Percentiles rank a stretch among this genome's conserved stretches.
phyloP scores from a whole-genome alignment of 2,888 invertebrate genomes.

The Punctoribates punctum region DNA sequence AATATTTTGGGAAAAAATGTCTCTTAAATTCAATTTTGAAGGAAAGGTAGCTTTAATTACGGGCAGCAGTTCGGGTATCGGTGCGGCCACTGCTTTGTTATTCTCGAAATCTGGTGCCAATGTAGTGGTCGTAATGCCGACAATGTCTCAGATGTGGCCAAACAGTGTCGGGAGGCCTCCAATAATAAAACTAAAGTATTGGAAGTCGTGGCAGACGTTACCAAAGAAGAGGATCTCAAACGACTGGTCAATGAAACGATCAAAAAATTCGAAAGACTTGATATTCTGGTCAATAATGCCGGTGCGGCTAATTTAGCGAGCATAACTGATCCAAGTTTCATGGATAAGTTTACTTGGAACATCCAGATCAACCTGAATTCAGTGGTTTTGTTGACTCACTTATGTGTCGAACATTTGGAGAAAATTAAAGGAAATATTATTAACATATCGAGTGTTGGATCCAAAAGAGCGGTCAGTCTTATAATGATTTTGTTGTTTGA shows the following conservation, averaged over 20 bases:
- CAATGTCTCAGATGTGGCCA: background rate
- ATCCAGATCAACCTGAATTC: constrained; percentile 20
- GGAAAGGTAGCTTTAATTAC: background rate
- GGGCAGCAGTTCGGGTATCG: background rate
- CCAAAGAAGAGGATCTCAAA: constrained; percentile 15
- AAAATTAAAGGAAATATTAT: constrained; percentile 39
- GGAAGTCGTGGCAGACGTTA: constrained; percentile 40
- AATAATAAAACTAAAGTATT: background rate
- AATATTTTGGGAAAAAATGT: too few species aligned
- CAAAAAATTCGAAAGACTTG: constrained; percentile 33
- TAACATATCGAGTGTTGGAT: constrained; percentile 33
- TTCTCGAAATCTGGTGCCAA: background rate
- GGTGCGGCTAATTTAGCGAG: background rate
- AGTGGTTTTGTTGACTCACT: constrained; percentile 15
- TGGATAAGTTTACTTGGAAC: background rate
- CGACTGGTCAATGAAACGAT: constrained; percentile 38
- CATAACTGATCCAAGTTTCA: constrained; percentile 20
- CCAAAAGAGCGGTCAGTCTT: background rate
- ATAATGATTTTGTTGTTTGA: too few species aligned
- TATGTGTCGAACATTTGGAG: constrained; percentile 30
- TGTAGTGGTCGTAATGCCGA: constrained; percentile 15
- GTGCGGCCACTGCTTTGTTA: background rate
- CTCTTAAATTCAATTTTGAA: too few species aligned
- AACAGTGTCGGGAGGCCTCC: background rate
- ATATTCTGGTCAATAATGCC: constrained; percentile 43